These are phyloP conservation scores for Amphiprion clarkii DNA, from an alignment of 2,797 vertebrate species.

Conservation along the genomic window DNA sequence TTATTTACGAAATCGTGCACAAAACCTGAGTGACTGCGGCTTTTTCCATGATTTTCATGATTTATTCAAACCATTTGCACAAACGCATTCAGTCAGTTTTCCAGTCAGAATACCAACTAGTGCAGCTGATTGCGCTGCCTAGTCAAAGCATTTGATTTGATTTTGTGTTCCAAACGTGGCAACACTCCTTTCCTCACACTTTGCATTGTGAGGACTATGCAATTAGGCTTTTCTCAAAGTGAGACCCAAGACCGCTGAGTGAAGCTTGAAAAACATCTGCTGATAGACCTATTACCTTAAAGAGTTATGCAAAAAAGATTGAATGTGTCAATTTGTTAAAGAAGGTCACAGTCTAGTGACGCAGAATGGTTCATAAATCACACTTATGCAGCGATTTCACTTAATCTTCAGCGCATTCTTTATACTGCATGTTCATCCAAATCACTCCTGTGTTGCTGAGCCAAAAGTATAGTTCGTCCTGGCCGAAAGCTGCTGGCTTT, in stretches of 20 bases:
- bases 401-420: conserved; percentile 72
- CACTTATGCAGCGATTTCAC: conserved; percentile 66
- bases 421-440: conserved; percentile 58
- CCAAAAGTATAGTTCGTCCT: conserved; percentile 66
- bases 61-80: conserved; percentile 39
- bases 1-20: conserved; percentile 45
- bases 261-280: conserved; percentile 22
- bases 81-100: conserved; percentile 40
- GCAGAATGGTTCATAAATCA: conserved; percentile 72
- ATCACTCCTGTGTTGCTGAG: conserved; percentile 64
- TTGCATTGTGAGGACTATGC: background rate
- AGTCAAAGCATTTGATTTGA: conserved; percentile 23
- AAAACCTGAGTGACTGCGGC: conserved; percentile 28
- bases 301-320: conserved; percentile 24
- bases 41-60: conserved; percentile 46
- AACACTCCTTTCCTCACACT: conserved; percentile 3
- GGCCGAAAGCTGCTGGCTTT: conserved; percentile 56
- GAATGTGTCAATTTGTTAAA: conserved; percentile 60
- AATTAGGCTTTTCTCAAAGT: background rate
- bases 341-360: conserved; percentile 58
- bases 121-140: conserved; percentile 15
- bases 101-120: conserved; percentile 22
- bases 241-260: conserved; percentile 1
- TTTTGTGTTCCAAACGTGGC: conserved; percentile 9
- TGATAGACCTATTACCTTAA: conserved; percentile 31